These are phyloP conservation scores for Condylostylus longicornis DNA, from an alignment of 1,140 invertebrate genomes.

Conservation along the genomic window DNA sequence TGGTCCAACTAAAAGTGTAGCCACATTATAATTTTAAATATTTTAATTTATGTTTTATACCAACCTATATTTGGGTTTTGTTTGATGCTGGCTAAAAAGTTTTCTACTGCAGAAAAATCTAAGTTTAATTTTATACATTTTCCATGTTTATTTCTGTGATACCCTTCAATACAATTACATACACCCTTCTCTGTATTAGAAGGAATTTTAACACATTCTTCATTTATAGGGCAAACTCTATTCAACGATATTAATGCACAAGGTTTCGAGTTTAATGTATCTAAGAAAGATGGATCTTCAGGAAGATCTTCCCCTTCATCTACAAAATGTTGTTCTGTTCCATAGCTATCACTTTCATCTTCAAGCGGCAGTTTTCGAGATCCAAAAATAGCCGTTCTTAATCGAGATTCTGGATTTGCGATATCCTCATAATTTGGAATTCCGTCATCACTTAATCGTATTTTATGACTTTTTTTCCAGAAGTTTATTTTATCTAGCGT, in stretches of 20 bases:
- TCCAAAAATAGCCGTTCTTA: background rate
- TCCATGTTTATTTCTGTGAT: conserved; percentile 34
- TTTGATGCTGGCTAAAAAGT: too few species aligned
- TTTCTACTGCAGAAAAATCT: too few species aligned
- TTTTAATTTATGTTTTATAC: conserved; percentile 15
- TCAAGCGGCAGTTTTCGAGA: background rate
- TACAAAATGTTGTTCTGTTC: background rate
- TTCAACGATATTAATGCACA: conserved; percentile 9
- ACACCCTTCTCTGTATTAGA: conserved; percentile 40
- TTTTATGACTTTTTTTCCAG: conserved; percentile 23
- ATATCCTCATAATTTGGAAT: background rate
- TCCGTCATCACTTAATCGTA: conserved; percentile 13
- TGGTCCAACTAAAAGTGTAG: background rate
- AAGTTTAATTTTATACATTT: too few species aligned
- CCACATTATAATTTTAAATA: conserved; percentile 7
- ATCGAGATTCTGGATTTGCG: background rate
- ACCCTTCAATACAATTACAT: conserved; percentile 47
- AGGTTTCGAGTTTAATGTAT: background rate
- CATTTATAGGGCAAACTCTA: conserved; percentile 43
- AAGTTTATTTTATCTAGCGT: conserved; percentile 15
- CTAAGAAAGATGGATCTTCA: conserved; percentile 1
- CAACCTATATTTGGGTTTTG: background rate
- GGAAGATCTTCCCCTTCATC: conserved; percentile 1
- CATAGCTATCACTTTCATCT: background rate
- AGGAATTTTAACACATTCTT: conserved; percentile 40